Conservation (phyloP, 2,888 invertebrate species). For the Cephus rjabovi region DNA sequence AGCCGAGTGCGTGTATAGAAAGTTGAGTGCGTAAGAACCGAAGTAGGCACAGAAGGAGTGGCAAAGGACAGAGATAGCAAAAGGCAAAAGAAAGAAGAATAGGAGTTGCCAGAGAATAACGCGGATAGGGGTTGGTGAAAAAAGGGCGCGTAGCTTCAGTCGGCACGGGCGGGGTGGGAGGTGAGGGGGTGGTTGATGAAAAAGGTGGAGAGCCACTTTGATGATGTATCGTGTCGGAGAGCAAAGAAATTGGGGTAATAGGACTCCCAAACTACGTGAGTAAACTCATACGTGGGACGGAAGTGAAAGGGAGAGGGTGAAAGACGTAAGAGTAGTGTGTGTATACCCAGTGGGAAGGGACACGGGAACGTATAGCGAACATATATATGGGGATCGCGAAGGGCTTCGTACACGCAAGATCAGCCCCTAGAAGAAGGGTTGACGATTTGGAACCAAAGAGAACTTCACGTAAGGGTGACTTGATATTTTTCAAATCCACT, state of each 20-base stretch:
- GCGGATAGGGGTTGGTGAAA: not conserved
- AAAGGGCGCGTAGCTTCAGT: not conserved
- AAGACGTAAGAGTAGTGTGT: constrained; percentile 8
- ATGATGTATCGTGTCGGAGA: constrained; percentile 37
- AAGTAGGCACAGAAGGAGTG: not conserved
- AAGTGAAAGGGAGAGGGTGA: constrained; percentile 20
- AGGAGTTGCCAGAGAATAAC: not conserved
- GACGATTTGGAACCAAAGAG: not conserved
- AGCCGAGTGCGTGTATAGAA: constrained; percentile 2
- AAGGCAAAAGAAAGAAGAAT: constrained; percentile 11
- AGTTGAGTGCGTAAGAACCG: not conserved
- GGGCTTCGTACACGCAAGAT: constrained; percentile 26
- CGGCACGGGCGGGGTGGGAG: not conserved
- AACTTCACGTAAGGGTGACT: not conserved
- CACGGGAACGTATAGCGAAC: not conserved
- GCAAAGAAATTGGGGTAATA: constrained; percentile 41
- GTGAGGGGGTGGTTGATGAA: constrained; percentile 21
- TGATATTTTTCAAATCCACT: not conserved
- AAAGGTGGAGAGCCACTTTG: constrained; percentile 30
- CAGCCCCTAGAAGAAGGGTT: constrained; percentile 3
- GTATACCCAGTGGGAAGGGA: not conserved
- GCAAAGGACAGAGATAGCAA: not conserved
- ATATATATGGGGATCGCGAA: not conserved
- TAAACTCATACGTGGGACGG: constrained; percentile 32
- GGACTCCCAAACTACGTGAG: constrained; percentile 40